Base-by-base conservation (phyloP, 2,113 vertebrate genomes). In the Syngnathus typhle region DNA sequence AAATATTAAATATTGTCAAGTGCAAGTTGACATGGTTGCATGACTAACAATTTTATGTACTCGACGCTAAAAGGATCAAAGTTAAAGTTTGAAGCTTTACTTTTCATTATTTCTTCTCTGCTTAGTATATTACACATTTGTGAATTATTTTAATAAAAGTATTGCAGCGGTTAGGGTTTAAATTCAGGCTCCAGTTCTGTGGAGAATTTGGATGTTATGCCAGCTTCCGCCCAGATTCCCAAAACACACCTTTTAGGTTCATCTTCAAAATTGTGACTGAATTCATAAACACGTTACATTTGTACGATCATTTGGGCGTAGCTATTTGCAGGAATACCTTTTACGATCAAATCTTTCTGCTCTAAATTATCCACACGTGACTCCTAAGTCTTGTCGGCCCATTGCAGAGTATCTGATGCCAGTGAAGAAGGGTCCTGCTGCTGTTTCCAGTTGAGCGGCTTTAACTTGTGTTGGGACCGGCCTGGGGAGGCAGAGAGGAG, bases 361-460 rank as follows among this genome's bases (percentile, higher is more conserved):
- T 13, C 36, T 15, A 56, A 52, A 27, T 23, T 13, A 36, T 52
- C 13, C 60, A 65, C 62, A 73, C 21, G 7, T 60, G 54, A 38
- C 71, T 67, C 59, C 47, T 49, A 65, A 41, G 37, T 75, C 39
- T 74, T 74, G 74, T 84, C 80, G 55, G 67, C 38, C 52, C 37
- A 32, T 47, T 64, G 69, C 71, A 72, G 69, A 69, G 73, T 61
- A 78, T 54, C 76, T 58, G 69, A 60, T 72, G 76, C 58, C 77
- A 80, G 72, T 73, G 77, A 80, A 73, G 74, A 75, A 75, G 70
- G 75, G 66, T 51, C 78, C 66, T n/a, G 52, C 61, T 67, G 77
- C 83, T 61, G 56, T 83, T 87, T 87, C 79, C 78, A 80, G 73
- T 74, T 82, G 78, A 86, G 78, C 68, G 75, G 78, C 68, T 87